Conservation (phyloP, 2,113 vertebrate genomes). For the Onychorhynchus coronatus region DNA sequence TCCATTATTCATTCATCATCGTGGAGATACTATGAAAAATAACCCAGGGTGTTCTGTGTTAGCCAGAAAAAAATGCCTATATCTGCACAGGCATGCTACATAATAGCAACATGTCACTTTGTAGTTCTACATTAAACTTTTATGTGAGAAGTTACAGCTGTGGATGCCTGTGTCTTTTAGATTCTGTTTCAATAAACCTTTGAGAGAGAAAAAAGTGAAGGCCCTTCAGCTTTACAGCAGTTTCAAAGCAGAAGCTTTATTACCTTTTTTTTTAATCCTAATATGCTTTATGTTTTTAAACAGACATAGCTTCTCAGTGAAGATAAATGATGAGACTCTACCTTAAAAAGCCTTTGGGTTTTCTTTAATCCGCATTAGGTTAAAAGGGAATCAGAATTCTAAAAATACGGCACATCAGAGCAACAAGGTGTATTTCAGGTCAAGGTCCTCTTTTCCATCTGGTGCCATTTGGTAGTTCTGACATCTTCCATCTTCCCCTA, state of each 20-base stretch:
- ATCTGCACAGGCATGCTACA: not conserved
- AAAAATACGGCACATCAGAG: slow-evolving; percentile 62
- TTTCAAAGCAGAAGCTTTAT: slow-evolving; percentile 67
- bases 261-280: slow-evolving; percentile 23
- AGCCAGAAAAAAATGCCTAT: not conserved
- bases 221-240: slow-evolving; percentile 33
- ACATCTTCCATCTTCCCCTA: slow-evolving; percentile 49
- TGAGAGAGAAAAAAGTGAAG: slow-evolving; percentile 41
- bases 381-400: slow-evolving; percentile 62
- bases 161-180: slow-evolving; percentile 19
- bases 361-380: slow-evolving; percentile 58
- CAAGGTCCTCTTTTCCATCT: slow-evolving; percentile 51
- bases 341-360: slow-evolving; percentile 58
- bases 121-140: slow-evolving; percentile 42
- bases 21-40: slow-evolving; percentile 6
- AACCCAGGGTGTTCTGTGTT: not conserved
- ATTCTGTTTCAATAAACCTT: slow-evolving; percentile 56
- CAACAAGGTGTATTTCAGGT: slow-evolving; percentile 54
- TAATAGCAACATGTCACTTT: slow-evolving; percentile 29
- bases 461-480: slow-evolving; percentile 49
- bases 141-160: slow-evolving; percentile 54
- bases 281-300: slow-evolving; percentile 27
- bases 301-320: slow-evolving; percentile 32
- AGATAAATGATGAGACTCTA: slow-evolving; percentile 57
- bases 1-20: not conserved